Base-by-base conservation (phyloP, 2,113 vertebrate species). In the Ardeotis arabs region DNA sequence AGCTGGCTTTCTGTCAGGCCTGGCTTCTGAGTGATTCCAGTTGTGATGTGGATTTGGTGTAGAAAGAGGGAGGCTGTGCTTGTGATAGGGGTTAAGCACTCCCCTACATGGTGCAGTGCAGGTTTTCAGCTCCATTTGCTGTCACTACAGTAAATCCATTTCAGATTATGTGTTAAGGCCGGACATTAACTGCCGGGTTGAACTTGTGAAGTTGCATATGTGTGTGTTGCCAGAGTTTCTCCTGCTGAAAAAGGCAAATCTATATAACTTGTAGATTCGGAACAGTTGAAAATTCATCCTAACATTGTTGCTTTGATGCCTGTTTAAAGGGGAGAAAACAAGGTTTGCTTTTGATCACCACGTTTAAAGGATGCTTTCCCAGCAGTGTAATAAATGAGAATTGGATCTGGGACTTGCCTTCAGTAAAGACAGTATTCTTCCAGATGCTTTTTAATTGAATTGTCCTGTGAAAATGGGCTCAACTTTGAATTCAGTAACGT, bases 371-470 rank as follows among this genome's bases (percentile, higher is more conserved):
- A 81, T 55, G 16, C 76, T 96, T 95, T 90, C 78, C 83, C 6
- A 22, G 60, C 63, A 90, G 55, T n/a, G 55, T 95, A 93, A 90
- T 95, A 96, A 96, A 97, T 94, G 74, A 90, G 85, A 97, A 93
- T 35, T 95, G 80, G 68, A 93, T 77, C 60, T 93, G 74, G 55
- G 69, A 92, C 49, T 88, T 75, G 39, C 49, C 94, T 96, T 95
- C 77, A 87, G 59, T 76, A 84, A 94, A 90, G 70, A 90, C 15
- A 35, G 12, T 58, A 52, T 90, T 89, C 49, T 89, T 87, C 91
- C 97, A 97, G 95, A 91, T 98, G 94, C 56, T 76, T 96, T 94
- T 90, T 73, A 96, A 97, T 97, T 95, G 80, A 97, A 89, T 70
- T 90, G 66, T 89, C 78, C 93, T 83, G 80, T 96, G 93, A 85